Conservation (phyloP, 2,888 invertebrate genomes). For the Acleris laterana region DNA sequence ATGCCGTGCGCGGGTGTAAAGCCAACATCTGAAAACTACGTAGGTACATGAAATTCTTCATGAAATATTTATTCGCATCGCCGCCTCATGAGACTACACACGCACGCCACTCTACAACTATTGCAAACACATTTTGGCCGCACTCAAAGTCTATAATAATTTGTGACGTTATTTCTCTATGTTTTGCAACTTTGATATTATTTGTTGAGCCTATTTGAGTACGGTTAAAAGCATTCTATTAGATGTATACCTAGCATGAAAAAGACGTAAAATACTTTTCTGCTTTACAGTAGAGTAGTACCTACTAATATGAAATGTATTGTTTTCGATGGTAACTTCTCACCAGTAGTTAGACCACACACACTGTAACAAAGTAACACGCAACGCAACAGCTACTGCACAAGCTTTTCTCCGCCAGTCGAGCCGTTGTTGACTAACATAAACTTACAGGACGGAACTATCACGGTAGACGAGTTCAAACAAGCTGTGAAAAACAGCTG, state of each 20-base stretch:
- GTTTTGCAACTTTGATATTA: too few relatives aligned
- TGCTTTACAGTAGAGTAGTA: not conserved
- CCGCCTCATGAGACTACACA: slow-evolving; percentile 25
- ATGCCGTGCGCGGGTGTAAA: too few relatives aligned
- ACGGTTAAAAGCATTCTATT: not conserved
- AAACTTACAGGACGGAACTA: slow-evolving; percentile 88
- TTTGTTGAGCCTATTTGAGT: not conserved
- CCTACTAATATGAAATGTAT: slow-evolving; percentile 14
- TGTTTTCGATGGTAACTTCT: slow-evolving; percentile 28
- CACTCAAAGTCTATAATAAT: slow-evolving; percentile 8
- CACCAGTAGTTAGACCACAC: slow-evolving; percentile 21
- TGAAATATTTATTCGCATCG: slow-evolving; percentile 11
- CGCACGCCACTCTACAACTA: slow-evolving; percentile 22
- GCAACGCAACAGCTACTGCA: slow-evolving; percentile 50
- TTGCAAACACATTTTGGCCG: not conserved
- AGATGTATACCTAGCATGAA: not conserved
- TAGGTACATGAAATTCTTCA: not conserved
- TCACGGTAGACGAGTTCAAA: slow-evolving; percentile 92
- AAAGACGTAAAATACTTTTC: not conserved
- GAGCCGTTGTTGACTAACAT: slow-evolving; percentile 10
- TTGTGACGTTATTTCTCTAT: too few relatives aligned
- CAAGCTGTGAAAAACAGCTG: slow-evolving; percentile 91
- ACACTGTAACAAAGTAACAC: slow-evolving; percentile 26
- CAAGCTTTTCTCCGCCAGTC: slow-evolving; percentile 53
- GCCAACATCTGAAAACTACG: too few relatives aligned